Base-by-base conservation (phyloP, 2,888 invertebrate genomes). In the Cremastinae sp. region DNA sequence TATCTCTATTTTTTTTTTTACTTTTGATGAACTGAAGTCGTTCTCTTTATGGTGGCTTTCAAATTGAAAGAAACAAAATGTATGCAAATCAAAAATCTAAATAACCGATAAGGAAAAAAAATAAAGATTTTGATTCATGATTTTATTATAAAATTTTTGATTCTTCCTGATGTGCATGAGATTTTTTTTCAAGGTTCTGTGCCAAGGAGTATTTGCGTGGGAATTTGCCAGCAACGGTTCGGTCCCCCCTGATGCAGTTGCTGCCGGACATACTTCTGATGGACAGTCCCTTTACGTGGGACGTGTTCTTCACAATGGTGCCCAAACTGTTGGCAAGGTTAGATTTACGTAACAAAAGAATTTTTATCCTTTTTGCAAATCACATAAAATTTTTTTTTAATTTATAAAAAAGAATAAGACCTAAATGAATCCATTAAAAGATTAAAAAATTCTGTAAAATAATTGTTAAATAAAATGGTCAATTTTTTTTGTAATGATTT, bases 241-340 rank as follows among this genome's bases (percentile, higher is more conserved):
- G 0, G 92, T 95, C 3, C 95, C 95, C 0, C 86, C 91, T 0
- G 92, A 93, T 41, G 94, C 95, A 0, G 92, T 95, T 0, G 91
- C 92, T 53, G 93, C 93, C 0, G 95, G 95, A 14, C 90, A 91
- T 75, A 94, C 93, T 0, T 87, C 90, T 53, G 92, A 93, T 77
- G 94, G 94, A 8, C 94, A 95, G 89, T 91, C 92, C 36, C 90
- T 95, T 41, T 95, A 92, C 90, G 92, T 92, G 78, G 95, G 94
- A 7, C 92, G 95, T 75, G 93, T 93, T 64, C 91, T 92, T 38
- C 92, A 93, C 79, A 92, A 93, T 79, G 94, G 94, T 9, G 92
- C 93, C 82, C 91, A 93, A 75, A 94, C 94, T 9, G 91, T 94
- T 74, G 95, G 95, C 85, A 95, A 95, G 92, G 93, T 94, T 45